A percentile compares a stretch with the other conserved stretches of the same genome.
phyloP scores from a whole-genome alignment of 2,113 vertebrate genomes.

The Chaetodon auriga region DNA sequence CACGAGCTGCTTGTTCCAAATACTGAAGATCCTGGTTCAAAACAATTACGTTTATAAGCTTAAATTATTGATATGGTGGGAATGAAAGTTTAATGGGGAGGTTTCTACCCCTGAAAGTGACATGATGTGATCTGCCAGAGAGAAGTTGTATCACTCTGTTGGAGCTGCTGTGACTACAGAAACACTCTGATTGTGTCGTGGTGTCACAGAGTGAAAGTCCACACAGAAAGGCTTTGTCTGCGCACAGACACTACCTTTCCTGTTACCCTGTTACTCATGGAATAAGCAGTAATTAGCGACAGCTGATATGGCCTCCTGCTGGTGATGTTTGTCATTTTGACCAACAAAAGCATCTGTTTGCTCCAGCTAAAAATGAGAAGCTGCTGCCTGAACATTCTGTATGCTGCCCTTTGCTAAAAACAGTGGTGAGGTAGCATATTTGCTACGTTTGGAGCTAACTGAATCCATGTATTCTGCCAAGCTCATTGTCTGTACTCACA shows the following conservation, averaged over 20 bases:
- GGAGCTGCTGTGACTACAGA: background rate
- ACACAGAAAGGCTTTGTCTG: no score
- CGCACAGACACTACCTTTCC: no score
- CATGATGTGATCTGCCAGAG: no score
- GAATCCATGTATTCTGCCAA: background rate
- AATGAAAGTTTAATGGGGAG: background rate
- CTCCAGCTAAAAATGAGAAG: background rate
- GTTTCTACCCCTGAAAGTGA: background rate
- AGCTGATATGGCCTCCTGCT: no score
- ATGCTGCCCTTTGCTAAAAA: background rate
- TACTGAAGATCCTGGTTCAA: background rate
- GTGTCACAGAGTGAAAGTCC: no score
- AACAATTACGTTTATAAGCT: background rate
- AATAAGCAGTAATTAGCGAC: no score
- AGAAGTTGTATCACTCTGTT: no score
- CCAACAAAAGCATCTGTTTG: no score
- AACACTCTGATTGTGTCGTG: background rate
- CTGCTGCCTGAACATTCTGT: background rate
- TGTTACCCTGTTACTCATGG: no score
- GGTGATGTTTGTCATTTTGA: background rate
- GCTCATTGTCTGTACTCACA: background rate
- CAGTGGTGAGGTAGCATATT: background rate
- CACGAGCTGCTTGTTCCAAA: background rate
- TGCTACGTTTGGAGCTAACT: background rate
- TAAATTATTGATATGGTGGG: background rate